Evolutionary conservation across 2,888 invertebrate genomes (phyloP).

Genomic region (Patella ulyssiponensis): DNA sequence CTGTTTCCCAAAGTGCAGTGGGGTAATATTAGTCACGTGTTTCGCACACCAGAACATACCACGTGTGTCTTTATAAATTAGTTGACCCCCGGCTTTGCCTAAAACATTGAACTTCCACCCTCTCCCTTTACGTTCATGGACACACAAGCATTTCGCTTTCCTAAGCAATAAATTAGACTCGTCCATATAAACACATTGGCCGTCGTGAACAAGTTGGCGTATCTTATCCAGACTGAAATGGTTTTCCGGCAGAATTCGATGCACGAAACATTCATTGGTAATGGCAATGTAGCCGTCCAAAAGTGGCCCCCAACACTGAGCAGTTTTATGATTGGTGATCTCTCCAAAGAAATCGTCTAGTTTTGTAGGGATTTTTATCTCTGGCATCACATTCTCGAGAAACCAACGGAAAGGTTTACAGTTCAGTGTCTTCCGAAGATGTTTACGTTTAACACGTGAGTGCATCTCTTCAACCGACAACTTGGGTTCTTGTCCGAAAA

Average conservation of each 20-base stretch:
- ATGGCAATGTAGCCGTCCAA: slow-evolving; percentile 46
- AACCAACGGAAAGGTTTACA: slow-evolving; percentile 98
- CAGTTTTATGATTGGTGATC: slow-evolving; percentile 44
- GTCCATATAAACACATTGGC: slow-evolving; percentile 24
- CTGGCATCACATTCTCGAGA: slow-evolving; percentile 94
- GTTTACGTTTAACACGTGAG: slow-evolving; percentile 74
- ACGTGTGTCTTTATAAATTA: neutral
- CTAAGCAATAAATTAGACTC: neutral
- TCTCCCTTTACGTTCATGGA: neutral
- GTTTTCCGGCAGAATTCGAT: slow-evolving; percentile 49
- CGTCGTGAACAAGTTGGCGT: slow-evolving; percentile 34
- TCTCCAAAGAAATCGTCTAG: slow-evolving; percentile 48
- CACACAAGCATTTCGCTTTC: slow-evolving; percentile 11
- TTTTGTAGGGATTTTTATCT: slow-evolving; percentile 72
- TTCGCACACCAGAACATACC: slow-evolving; percentile 14
- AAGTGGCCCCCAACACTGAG: slow-evolving; percentile 40
- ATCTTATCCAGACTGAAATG: slow-evolving; percentile 44
- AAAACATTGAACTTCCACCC: neutral
- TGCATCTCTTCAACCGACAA: slow-evolving; percentile 37
- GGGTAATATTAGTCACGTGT: slow-evolving; percentile 50
- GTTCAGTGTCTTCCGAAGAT: slow-evolving; percentile 83
- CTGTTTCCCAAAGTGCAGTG: slow-evolving; percentile 45
- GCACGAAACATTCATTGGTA: slow-evolving; percentile 51
- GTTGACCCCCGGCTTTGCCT: neutral
- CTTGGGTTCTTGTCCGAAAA: slow-evolving; percentile 18